Conservation (phyloP, 2,113 vertebrate genomes). For the Carassius gibelio region DNA sequence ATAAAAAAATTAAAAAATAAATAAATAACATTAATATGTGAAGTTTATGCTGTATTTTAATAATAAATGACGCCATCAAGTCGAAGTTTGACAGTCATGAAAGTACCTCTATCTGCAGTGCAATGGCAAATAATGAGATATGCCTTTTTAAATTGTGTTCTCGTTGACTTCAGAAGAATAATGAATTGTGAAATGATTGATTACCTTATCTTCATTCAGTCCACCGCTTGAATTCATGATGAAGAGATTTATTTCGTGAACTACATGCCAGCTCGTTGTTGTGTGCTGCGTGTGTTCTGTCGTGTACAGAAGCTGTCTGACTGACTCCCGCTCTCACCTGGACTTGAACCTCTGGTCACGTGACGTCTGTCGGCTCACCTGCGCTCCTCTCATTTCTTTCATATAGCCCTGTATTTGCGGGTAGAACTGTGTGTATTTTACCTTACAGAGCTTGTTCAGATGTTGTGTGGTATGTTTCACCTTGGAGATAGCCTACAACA, state of each 20-base stretch:
- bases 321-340: constrained; percentile 9
- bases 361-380: background rate
- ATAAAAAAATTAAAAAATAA: background rate
- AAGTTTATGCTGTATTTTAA: background rate
- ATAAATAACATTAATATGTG: background rate
- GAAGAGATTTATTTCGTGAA: background rate
- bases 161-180: background rate
- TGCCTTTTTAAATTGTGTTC: background rate
- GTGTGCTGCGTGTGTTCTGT: background rate
- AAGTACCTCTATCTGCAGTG: background rate
- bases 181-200: background rate
- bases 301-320: background rate
- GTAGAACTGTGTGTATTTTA: background rate
- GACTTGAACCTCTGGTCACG: background rate
- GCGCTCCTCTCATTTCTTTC: background rate
- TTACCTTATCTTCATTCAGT: background rate
- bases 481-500: background rate
- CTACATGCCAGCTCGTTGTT: constrained; percentile 28
- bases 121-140: background rate
- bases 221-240: background rate
- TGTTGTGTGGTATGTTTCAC: background rate
- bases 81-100: background rate
- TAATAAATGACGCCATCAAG: background rate
- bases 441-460: background rate
- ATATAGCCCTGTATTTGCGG: background rate